Evolutionary conservation across 2,888 invertebrate species (phyloP).

Genomic region (Oconnorella tubifera): DNA sequence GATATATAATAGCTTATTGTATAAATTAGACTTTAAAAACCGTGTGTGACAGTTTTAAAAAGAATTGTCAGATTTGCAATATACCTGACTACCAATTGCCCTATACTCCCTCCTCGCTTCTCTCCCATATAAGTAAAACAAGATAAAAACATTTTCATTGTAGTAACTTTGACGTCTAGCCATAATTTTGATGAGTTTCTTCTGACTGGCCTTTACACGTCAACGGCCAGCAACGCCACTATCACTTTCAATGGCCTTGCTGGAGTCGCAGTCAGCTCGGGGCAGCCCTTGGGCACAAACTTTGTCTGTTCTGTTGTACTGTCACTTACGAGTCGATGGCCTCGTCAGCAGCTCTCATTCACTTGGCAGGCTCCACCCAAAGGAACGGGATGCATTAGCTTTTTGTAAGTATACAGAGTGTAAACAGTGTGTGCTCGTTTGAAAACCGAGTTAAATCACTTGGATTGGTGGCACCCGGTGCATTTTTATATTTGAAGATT

Average conservation of each 20-base stretch:
- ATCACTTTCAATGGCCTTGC: background rate
- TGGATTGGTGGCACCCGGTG: too few species aligned
- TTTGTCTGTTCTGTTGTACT: slow-evolving; percentile 54
- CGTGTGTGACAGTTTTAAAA: too few species aligned
- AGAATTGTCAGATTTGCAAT: too few species aligned
- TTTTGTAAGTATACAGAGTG: slow-evolving; percentile 55
- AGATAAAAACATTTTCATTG: slow-evolving; percentile 28
- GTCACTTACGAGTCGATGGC: slow-evolving; percentile 45
- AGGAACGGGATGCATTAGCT: slow-evolving; percentile 55
- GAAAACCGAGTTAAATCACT: too few species aligned
- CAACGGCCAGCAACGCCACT: slow-evolving; percentile 34
- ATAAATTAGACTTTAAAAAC: too few species aligned
- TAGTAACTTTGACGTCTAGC: slow-evolving; percentile 52
- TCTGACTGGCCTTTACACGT: slow-evolving; percentile 52
- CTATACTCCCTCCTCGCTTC: too few species aligned
- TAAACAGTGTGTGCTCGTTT: too few species aligned
- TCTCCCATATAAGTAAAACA: too few species aligned
- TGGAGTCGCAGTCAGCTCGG: background rate
- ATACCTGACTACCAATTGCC: too few species aligned
- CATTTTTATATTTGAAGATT: too few species aligned
- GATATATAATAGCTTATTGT: too few species aligned
- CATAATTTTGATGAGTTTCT: slow-evolving; percentile 54
- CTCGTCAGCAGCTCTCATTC: slow-evolving; percentile 47
- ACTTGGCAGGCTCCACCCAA: slow-evolving; percentile 53
- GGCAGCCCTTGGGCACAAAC: slow-evolving; percentile 39